A percentile compares a stretch with the other conserved stretches of the same genome.
Evolutionary conservation across 2,113 vertebrate genomes (phyloP).

Genomic region (Pachyramphus minor): DNA sequence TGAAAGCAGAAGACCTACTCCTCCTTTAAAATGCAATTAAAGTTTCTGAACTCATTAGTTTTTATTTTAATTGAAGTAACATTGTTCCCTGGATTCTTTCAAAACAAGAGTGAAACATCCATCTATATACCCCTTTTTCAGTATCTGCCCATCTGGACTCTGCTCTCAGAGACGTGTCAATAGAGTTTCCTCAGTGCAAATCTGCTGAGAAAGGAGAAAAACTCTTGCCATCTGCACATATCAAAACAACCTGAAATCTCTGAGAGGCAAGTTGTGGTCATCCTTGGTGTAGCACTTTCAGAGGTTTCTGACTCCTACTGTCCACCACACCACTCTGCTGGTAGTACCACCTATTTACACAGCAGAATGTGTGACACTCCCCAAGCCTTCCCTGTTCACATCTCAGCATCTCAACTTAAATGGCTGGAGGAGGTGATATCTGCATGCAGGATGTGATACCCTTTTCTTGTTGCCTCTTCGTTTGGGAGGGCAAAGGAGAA

Average conservation of each 20-base stretch:
- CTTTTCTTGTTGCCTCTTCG: background rate
- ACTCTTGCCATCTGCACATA: background rate
- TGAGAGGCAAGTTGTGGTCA: background rate
- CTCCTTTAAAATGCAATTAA: background rate
- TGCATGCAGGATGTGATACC: background rate
- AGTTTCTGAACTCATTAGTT: background rate
- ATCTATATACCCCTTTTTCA: background rate
- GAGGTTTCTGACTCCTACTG: background rate
- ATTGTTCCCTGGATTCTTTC: background rate
- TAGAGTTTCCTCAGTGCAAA: background rate
- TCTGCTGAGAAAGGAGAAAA: background rate
- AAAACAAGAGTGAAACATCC: background rate
- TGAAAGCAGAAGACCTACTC: background rate
- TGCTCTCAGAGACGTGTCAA: background rate
- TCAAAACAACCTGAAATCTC: background rate
- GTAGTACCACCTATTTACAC: rapidly evolving
- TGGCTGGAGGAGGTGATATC: rapidly evolving
- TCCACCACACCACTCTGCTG: rapidly evolving
- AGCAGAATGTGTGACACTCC: background rate
- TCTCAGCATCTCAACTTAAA: background rate
- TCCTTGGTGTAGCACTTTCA: background rate
- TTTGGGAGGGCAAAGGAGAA: background rate
- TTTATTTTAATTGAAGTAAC: background rate
- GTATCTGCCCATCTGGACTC: background rate
- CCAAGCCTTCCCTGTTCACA: background rate